phyloP scores from a whole-genome alignment of 2,888 invertebrate genomes.

The Azorinus chamasolen region DNA sequence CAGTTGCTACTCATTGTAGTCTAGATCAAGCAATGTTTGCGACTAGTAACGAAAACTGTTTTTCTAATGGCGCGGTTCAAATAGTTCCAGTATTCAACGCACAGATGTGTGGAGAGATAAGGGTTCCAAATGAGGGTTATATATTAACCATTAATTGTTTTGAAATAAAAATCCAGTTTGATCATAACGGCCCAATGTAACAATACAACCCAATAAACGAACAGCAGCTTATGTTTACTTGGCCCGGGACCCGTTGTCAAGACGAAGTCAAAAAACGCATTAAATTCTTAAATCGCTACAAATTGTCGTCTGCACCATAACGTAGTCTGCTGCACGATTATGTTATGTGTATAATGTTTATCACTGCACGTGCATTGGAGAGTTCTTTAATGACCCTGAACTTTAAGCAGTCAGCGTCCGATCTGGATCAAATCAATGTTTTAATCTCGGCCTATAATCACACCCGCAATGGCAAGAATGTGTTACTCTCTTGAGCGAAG shows the following conservation, averaged over 20 bases:
- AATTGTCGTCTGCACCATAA: too few relatives aligned
- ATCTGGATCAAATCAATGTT: not conserved
- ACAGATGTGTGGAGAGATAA: conserved; percentile 61
- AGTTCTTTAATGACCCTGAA: too few relatives aligned
- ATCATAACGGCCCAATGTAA: conserved; percentile 35
- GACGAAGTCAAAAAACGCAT: conserved; percentile 51
- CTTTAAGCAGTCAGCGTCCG: too few relatives aligned
- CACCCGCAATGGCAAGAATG: conserved; percentile 20
- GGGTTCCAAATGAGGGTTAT: conserved; percentile 32
- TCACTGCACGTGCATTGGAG: too few relatives aligned
- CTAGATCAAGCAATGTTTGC: too few relatives aligned
- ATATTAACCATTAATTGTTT: conserved; percentile 47
- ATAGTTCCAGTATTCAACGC: not conserved
- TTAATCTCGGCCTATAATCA: not conserved
- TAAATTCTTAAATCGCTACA: not conserved
- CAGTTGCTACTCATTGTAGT: too few relatives aligned
- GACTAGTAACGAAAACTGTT: too few relatives aligned
- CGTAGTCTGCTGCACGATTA: too few relatives aligned
- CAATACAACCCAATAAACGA: conserved; percentile 53
- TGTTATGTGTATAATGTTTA: too few relatives aligned
- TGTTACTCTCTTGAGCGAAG: conserved; percentile 48
- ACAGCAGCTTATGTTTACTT: conserved; percentile 60
- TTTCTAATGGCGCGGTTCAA: too few relatives aligned
- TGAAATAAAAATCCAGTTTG: conserved; percentile 52
- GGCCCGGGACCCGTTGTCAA: conserved; percentile 29